Evolutionary conservation across 1,140 invertebrate species (phyloP), one percentile per base, ranked within the genome.

Genomic region (Chymomyza costata): DNA sequence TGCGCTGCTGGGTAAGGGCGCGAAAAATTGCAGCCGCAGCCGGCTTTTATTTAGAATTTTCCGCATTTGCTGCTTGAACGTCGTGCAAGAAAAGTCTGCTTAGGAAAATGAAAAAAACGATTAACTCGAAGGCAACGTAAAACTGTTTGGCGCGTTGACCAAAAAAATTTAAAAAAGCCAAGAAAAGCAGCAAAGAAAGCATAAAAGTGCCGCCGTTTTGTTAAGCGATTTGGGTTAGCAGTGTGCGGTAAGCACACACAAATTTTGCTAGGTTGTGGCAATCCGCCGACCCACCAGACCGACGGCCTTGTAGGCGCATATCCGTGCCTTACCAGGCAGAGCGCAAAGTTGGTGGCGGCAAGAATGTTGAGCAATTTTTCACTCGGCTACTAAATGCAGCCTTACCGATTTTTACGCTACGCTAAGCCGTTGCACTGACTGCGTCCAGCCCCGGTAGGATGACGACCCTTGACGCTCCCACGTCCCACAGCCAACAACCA

Each of bases 161-260:
- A 25, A 25, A 25, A 25, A 25, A 5, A 25, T 25, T 5, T 25
- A 25, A n/a, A n/a, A n/a, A n/a, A n/a, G n/a, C n/a, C n/a, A n/a
- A n/a, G n/a, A n/a, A 25, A 5, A 25, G 21, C 21, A 5, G 21
- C 8, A 25, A 8, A 25, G 8, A 25, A 5, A 8, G 3, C 6
- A 34, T 6, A 34, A 10, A 14, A 34, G 32, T 10, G 32, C 13
- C 32, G 32, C 13, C 32, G 32, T 34, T 34, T 10, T 34, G 32
- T 3, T 64, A 80, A 80, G 60, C 73, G 74, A 80, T 81, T 80
- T 80, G 74, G 73, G 73, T 78, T 78, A 78, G 73, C 65, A 67
- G 73, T 80, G 70, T 70, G n/a, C 65, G 67, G 60, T n/a, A 64
- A 64, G 59, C 60, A 64, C 44, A 44, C 6, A 8, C 45, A 19